These are phyloP conservation scores for Caerostris darwini DNA, from an alignment of 1,140 invertebrate genomes.

Conservation along the genomic window DNA sequence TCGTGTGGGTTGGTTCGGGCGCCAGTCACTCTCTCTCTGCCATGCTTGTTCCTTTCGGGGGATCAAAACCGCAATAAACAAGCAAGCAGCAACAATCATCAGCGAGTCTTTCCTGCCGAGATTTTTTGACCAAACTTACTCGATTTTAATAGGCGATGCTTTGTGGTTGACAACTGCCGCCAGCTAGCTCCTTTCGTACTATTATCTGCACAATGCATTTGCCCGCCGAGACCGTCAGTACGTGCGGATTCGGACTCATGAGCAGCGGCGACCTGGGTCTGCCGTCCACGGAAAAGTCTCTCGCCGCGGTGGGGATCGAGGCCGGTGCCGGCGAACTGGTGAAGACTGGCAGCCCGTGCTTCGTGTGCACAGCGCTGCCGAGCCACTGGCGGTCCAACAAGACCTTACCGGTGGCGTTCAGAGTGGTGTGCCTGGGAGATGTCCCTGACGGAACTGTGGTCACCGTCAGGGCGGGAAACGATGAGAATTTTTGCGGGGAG, in stretches of 20 bases:
- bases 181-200: no score
- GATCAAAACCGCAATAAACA: constrained; percentile 61
- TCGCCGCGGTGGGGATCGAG: background rate
- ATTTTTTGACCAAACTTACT: constrained; percentile 19
- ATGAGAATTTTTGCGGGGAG: constrained; percentile 98
- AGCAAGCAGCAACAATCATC: no score
- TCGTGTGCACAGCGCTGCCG: constrained; percentile 81
- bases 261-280: constrained; percentile 42
- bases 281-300: constrained; percentile 42
- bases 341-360: constrained; percentile 80
- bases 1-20: constrained; percentile 42
- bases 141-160: constrained; percentile 13
- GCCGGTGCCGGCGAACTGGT: constrained; percentile 78
- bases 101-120: constrained; percentile 11
- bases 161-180: background rate
- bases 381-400: constrained; percentile 91
- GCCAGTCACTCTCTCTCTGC: constrained; percentile 18
- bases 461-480: constrained; percentile 96
- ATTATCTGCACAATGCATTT: constrained; percentile 69
- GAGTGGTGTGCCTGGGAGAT: constrained; percentile 95
- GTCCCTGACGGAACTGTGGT: constrained; percentile 97
- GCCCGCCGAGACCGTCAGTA: constrained; percentile 70
- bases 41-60: constrained; percentile 4
- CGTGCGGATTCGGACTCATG: constrained; percentile 64
- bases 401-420: constrained; percentile 95